These are phyloP conservation scores for Anguilla pacifica DNA, from an alignment of 2,797 vertebrate genomes.

Conservation along the genomic window DNA sequence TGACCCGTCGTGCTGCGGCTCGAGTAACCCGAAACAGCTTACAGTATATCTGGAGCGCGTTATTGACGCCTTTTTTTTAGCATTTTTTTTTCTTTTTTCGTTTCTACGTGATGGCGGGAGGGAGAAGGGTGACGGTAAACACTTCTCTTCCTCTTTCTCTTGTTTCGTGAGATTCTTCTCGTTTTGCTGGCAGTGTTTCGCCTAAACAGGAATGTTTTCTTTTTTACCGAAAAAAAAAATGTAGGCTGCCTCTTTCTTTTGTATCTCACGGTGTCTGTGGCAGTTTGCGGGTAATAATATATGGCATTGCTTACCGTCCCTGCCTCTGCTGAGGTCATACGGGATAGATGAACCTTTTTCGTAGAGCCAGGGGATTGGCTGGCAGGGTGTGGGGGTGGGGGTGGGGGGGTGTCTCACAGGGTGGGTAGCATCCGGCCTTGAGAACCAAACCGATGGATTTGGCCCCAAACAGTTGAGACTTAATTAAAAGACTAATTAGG, in stretches of 20 bases:
- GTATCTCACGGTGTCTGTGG: background rate
- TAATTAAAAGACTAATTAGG: conserved; percentile 83
- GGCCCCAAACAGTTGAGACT: conserved; percentile 66
- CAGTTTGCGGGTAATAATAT: background rate
- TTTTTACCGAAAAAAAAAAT: background rate
- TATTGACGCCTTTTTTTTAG: conserved; percentile 53
- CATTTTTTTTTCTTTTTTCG: conserved; percentile 34
- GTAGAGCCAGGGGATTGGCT: background rate
- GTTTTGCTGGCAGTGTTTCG: background rate
- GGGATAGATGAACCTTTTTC: background rate
- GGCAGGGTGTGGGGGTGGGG: background rate
- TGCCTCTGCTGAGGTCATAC: background rate
- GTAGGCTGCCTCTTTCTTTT: background rate
- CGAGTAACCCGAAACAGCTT: conserved; percentile 85
- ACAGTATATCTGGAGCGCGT: conserved; percentile 74
- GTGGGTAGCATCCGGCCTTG: conserved; percentile 54
- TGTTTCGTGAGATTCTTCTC: background rate
- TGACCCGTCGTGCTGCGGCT: conserved; percentile 80
- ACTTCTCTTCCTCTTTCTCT: background rate
- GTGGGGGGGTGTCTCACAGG: background rate
- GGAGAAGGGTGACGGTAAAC: background rate
- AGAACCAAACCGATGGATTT: conserved; percentile 72
- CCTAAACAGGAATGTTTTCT: background rate
- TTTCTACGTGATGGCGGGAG: conserved; percentile 61
- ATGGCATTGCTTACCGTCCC: background rate